phyloP scores from a whole-genome alignment of 2,797 vertebrate genomes.

The Corythornis leucogaster region DNA sequence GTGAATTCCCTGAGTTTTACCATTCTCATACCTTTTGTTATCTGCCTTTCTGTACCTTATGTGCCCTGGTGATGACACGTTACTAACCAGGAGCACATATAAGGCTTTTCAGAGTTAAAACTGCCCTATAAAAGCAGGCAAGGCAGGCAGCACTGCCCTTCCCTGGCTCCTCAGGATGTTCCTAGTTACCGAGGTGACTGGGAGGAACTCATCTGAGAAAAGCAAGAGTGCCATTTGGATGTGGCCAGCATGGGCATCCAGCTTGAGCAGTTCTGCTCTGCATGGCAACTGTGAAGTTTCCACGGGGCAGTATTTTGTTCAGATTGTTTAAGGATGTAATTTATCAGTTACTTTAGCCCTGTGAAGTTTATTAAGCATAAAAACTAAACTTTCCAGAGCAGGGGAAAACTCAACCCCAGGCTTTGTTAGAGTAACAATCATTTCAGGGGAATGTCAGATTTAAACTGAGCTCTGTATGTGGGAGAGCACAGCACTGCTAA shows the following conservation, averaged over 20 bases:
- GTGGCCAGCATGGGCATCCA: background rate
- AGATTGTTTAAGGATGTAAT: conserved; percentile 30
- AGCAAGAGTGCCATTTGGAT: background rate
- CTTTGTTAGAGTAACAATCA: conserved; percentile 27
- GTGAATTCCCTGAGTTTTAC: background rate
- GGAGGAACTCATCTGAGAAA: background rate
- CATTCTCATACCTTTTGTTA: background rate
- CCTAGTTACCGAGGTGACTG: background rate
- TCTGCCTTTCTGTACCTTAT: background rate
- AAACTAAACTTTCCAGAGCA: conserved; percentile 30
- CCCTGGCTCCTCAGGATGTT: background rate
- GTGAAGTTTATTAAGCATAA: conserved; percentile 56
- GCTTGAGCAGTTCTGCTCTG: background rate
- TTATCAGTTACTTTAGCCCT: conserved; percentile 35
- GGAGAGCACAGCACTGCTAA: conserved; percentile 10
- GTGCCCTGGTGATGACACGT: background rate
- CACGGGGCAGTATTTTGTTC: conserved; percentile 2
- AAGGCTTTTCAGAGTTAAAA: background rate
- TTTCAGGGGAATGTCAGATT: conserved; percentile 17
- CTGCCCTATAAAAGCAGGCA: background rate
- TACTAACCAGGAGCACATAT: background rate
- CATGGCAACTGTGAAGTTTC: background rate
- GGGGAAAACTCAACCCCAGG: background rate
- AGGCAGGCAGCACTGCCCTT: background rate
- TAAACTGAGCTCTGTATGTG: background rate